Conservation (phyloP, 1,140 invertebrate genomes). For the Papilio dardanus region DNA sequence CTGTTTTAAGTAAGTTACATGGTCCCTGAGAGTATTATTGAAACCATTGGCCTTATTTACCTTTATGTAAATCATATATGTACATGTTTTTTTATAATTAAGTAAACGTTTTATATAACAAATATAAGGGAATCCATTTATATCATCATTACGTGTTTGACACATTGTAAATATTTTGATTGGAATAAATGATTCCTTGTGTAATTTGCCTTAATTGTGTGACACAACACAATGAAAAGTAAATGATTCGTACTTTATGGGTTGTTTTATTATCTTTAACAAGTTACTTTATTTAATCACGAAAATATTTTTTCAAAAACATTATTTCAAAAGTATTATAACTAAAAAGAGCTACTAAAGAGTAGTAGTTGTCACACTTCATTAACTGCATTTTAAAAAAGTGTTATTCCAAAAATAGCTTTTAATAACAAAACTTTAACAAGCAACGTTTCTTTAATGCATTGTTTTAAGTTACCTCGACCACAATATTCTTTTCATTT, state of each 20-base stretch:
- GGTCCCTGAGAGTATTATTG: constrained; percentile 57
- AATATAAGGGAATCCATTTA: background rate
- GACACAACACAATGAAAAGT: constrained; percentile 12
- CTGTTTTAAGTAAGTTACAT: constrained; percentile 73
- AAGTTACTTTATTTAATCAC: constrained; percentile 4
- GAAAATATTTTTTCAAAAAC: too few relatives aligned
- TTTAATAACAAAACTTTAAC: too few relatives aligned
- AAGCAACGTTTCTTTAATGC: too few relatives aligned
- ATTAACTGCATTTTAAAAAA: too few relatives aligned
- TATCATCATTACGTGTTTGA: constrained; percentile 41
- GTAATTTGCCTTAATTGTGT: background rate
- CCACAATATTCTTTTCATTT: too few relatives aligned
- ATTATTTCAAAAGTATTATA: too few relatives aligned
- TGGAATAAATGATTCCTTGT: background rate
- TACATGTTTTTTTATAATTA: constrained; percentile 34
- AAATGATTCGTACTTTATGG: constrained; percentile 30
- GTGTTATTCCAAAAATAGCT: too few relatives aligned
- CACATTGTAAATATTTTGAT: constrained; percentile 38
- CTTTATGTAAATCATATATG: constrained; percentile 40
- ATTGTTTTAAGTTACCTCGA: too few relatives aligned
- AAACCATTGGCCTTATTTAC: constrained; percentile 47
- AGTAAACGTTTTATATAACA: constrained; percentile 2
- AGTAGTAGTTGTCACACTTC: too few relatives aligned
- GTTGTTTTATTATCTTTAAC: background rate
- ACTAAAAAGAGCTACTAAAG: too few relatives aligned